Evolutionary conservation across 2,797 vertebrate species (phyloP).

Genomic region (Todus mexicanus): DNA sequence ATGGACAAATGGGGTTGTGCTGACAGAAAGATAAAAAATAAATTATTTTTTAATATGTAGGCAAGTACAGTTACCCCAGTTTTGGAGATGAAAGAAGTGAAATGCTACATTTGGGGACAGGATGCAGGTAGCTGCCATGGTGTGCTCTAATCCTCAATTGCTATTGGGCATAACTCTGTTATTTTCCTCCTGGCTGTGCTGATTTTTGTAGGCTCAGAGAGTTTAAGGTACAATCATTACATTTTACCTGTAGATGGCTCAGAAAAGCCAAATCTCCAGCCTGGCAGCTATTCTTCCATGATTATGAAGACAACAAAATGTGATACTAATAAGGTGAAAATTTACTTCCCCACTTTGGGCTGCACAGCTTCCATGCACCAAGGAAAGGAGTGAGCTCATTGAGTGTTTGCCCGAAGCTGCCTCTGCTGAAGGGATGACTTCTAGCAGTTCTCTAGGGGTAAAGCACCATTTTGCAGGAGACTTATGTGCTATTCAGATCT

Average conservation of each 20-base stretch:
- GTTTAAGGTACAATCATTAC: background rate
- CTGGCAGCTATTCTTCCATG: background rate
- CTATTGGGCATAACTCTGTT: background rate
- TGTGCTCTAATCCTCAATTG: background rate
- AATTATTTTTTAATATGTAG: background rate
- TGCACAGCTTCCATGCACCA: background rate
- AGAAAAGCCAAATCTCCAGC: background rate
- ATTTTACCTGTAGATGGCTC: background rate
- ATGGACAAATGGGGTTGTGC: background rate
- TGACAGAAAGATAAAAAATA: background rate
- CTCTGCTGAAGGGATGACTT: background rate
- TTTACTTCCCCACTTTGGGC: background rate
- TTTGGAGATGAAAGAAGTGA: background rate
- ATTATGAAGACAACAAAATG: background rate
- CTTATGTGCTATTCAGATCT: background rate
- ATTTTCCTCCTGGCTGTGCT: background rate
- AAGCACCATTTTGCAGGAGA: background rate
- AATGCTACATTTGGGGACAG: background rate
- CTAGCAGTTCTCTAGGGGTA: background rate
- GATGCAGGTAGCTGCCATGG: background rate
- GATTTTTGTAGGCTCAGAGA: background rate
- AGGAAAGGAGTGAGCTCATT: background rate
- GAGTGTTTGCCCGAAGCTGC: background rate
- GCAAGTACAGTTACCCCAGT: background rate
- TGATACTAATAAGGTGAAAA: background rate